Evolutionary conservation across 2,888 invertebrate genomes (phyloP).

Genomic region (Lepetodrilus schrolli): DNA sequence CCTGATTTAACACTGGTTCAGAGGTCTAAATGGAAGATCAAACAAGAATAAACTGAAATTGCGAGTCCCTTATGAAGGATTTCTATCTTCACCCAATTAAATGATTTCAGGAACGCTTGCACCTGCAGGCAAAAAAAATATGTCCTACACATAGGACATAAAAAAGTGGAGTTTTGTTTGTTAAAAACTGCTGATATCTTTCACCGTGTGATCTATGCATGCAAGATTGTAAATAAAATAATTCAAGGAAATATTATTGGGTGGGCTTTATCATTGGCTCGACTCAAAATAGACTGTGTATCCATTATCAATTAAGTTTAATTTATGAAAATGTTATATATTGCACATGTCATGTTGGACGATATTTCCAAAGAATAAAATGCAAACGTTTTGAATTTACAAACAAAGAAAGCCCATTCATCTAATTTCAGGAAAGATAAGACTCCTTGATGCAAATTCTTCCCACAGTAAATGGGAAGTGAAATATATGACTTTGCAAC

Average conservation of each 20-base stretch:
- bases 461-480: background rate
- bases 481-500: background rate
- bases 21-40: conserved; percentile 4
- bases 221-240: no score
- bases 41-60: background rate
- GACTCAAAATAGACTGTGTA: no score
- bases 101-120: background rate
- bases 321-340: no score
- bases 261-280: no score
- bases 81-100: background rate
- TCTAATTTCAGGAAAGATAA: background rate
- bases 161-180: background rate
- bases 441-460: background rate
- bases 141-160: background rate
- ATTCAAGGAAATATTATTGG: no score
- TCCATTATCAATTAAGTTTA: no score
- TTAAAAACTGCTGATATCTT: no score
- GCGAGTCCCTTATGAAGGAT: conserved; percentile 1
- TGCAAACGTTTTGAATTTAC: no score
- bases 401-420: no score
- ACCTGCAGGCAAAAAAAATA: background rate
- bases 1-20: conserved; percentile 22
- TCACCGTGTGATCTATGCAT: no score
- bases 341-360: no score
- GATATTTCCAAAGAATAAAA: no score